A percentile compares a stretch with the other conserved stretches of the same genome.
Evolutionary conservation across 2,113 vertebrate genomes (phyloP).

Genomic region (Urocynchramus pylzowi): DNA sequence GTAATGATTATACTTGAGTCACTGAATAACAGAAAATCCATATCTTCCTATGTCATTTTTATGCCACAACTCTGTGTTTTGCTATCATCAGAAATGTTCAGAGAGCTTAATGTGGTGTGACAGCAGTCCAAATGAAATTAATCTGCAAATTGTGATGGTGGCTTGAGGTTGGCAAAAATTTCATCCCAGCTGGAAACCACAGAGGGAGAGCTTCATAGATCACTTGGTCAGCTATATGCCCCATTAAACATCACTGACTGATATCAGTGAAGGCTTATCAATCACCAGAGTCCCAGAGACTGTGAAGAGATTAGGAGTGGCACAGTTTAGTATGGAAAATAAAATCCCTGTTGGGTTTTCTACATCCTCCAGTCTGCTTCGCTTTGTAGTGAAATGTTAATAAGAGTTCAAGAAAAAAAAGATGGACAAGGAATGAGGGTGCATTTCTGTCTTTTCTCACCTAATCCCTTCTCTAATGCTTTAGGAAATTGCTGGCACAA

Average conservation of each 20-base stretch:
- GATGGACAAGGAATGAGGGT: not conserved
- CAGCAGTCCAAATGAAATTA: constrained; percentile 41
- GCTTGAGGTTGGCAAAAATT: constrained; percentile 18
- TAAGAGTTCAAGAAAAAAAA: not conserved
- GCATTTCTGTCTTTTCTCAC: not conserved
- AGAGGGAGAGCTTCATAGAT: constrained; percentile 26
- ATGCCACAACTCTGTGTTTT: not conserved
- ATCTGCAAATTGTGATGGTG: not conserved
- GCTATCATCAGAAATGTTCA: not conserved
- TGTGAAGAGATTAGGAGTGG: not conserved
- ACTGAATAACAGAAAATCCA: not conserved
- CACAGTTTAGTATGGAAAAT: not conserved
- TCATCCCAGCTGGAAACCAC: constrained; percentile 14
- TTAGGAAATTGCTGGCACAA: not conserved
- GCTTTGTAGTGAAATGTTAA: not conserved
- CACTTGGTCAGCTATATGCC: not conserved
- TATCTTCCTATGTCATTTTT: not conserved
- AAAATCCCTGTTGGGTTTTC: not conserved
- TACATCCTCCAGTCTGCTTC: not conserved
- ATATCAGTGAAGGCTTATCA: constrained; percentile 3
- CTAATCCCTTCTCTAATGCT: not conserved
- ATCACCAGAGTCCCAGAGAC: not conserved
- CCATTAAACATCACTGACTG: constrained; percentile 35
- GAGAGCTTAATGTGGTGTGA: constrained; percentile 25
- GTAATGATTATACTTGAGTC: not conserved